Evolutionary conservation across 2,113 vertebrate species (phyloP).

Genomic region (Coptodon bakossiorum): DNA sequence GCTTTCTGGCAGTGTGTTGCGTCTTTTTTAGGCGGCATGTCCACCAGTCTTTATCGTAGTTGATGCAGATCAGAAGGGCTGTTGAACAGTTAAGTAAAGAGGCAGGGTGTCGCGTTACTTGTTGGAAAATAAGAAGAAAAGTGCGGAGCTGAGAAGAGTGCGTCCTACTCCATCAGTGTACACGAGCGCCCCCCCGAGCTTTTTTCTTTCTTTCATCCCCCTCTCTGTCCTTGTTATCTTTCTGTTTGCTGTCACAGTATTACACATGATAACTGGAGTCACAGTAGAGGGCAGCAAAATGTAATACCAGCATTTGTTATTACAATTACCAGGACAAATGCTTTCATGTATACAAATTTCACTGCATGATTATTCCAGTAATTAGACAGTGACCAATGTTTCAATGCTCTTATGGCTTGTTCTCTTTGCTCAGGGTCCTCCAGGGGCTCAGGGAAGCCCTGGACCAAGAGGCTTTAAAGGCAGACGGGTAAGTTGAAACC

Average conservation of each 20-base stretch:
- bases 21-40: too few species aligned
- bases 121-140: too few species aligned
- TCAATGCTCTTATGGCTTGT: background rate
- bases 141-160: too few species aligned
- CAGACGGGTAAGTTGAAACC: conserved; percentile 71
- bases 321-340: background rate
- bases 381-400: background rate
- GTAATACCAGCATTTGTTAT: background rate
- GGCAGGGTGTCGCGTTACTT: too few species aligned
- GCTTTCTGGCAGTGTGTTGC: too few species aligned
- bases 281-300: background rate
- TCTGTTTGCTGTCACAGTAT: background rate
- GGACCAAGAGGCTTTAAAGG: conserved; percentile 90
- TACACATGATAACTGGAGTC: background rate
- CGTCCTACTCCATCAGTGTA: too few species aligned
- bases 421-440: conserved; percentile 77
- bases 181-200: too few species aligned
- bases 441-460: conserved; percentile 82
- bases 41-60: too few species aligned
- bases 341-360: background rate
- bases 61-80: too few species aligned
- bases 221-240: background rate
- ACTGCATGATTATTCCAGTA: background rate
- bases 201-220: too few species aligned
- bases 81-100: too few species aligned